Evolutionary conservation across 1,140 invertebrate species (phyloP), one percentile per base, ranked within the genome.

Genomic region (Drosophila hydei): DNA sequence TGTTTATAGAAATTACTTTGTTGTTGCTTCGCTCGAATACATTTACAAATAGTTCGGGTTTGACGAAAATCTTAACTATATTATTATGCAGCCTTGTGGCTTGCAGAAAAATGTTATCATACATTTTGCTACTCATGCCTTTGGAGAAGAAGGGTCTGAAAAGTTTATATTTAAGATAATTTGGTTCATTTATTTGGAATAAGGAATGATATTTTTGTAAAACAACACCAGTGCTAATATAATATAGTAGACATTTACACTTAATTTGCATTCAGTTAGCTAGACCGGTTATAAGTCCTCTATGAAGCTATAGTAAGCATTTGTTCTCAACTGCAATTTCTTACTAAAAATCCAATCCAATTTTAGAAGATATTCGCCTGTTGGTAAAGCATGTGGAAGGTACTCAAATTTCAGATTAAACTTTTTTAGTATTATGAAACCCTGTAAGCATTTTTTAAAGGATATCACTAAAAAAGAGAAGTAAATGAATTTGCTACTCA

Each of bases 361-460:
- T 3, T 8, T 7, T 11, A 59, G 21, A 6, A 40, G 4, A 68
- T 68, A 68, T 9, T 68, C 55, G 14, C 64, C 64, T 3, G 27
- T 59, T 1, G 55, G 55, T 7, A 68, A 0, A 0, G 55, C 21
- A 23, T 30, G 12, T 1, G 23, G n/a, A 0, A 68, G 3, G 4
- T 43, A 14, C 19, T 59, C 45, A 1, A 56, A 18, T 5, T 6
- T 4, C 0, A 68, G 4, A 51, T 42, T 45, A 5, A 68, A 7
- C 0, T 33, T 47, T 0, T 59, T 36, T 0, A 67, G 4, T 3
- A 27, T 5, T 18, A 50, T 9, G 0, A 11, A 0, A 14, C 45
- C 63, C 63, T 67, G 21, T 16, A 50, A 27, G 2, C 18, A 30
- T 19, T 21, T 16, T 45, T n/a, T n/a, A n/a, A n/a, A n/a, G n/a